These are phyloP conservation scores for Uloborus diversus DNA, from an alignment of 1,140 invertebrate genomes.

Conservation along the genomic window DNA sequence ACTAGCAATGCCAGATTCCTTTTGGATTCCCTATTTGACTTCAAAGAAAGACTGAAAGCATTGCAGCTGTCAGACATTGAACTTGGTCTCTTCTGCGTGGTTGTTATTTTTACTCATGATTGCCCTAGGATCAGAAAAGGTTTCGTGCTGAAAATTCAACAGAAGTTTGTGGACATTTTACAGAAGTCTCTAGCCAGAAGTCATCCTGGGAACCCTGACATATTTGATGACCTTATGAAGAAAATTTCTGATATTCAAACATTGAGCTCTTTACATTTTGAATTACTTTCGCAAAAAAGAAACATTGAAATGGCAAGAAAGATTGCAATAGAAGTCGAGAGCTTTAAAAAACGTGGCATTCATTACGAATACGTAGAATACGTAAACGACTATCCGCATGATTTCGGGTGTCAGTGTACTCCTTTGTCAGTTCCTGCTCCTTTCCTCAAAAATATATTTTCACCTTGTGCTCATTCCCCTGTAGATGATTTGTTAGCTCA, in stretches of 20 bases:
- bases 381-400: no score
- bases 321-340: no score
- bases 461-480: no score
- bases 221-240: slow-evolving; percentile 86
- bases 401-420: no score
- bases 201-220: slow-evolving; percentile 73
- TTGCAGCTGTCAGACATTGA: slow-evolving; percentile 89
- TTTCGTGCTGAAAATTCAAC: slow-evolving; percentile 90
- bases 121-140: slow-evolving; percentile 88
- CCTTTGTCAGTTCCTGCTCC: no score
- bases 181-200: slow-evolving; percentile 78
- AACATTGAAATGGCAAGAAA: no score
- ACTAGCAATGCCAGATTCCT: slow-evolving; percentile 90
- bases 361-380: no score
- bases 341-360: no score
- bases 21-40: slow-evolving; percentile 95
- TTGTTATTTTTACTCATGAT: slow-evolving; percentile 94
- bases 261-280: no score
- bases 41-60: slow-evolving; percentile 90
- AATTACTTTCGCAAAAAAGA: no score
- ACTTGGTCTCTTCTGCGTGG: slow-evolving; percentile 90
- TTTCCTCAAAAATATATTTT: no score
- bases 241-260: slow-evolving; percentile 93
- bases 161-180: slow-evolving; percentile 82
- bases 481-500: no score